Base-by-base conservation (phyloP, 2,888 invertebrate species). In the Chaitophorus viminalis region DNA sequence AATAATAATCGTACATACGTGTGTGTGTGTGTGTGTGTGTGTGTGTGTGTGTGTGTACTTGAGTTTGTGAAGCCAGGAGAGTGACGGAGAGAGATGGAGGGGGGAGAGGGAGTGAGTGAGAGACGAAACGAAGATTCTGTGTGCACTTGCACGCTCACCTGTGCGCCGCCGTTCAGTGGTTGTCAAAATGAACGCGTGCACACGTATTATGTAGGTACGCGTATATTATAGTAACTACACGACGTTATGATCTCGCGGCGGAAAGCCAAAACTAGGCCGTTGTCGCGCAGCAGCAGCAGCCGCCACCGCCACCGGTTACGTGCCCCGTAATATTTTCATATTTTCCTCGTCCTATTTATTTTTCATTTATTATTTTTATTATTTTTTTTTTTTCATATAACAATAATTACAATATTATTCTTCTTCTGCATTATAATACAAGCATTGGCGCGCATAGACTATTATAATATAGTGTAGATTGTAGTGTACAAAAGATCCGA, bases 91-190 rank as follows among this genome's bases (percentile, higher is more conserved):
- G 78, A 60, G 36, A n/a, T 9, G 25, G 29, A n/a, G 31, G 11
- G 52, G 52, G 52, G 14, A 46, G 46, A 46, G 46, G 14, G 46
- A 46, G 46, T 1, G 17, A 11, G 33, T 33, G 31, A 79, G 79
- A 65, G 36, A n/a, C 21, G 31, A 21, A n/a, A 33, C 60, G 18
- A 36, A 79, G 36, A 79, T 65, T 25, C 14, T 78, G 70, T 78
- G 70, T 14, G 70, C 70, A 29, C 29, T 9, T 25, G n/a, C 25
- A 36, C 39, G 29, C 39, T 79, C 79, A 79, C 79, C 72, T 72
- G 72, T 79, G 36, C 33, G 36, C 75, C 75, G 82, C n/a, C 60
- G 83, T 75, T 60, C 87, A 87, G 79, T 87, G 87, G 87, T 87
- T n/a, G 60, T 60, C 87, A 81, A 87, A 87, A 87, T 39, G 60